Base-by-base conservation (phyloP, 1,140 invertebrate genomes). In the Hylaeus anthracinus region DNA sequence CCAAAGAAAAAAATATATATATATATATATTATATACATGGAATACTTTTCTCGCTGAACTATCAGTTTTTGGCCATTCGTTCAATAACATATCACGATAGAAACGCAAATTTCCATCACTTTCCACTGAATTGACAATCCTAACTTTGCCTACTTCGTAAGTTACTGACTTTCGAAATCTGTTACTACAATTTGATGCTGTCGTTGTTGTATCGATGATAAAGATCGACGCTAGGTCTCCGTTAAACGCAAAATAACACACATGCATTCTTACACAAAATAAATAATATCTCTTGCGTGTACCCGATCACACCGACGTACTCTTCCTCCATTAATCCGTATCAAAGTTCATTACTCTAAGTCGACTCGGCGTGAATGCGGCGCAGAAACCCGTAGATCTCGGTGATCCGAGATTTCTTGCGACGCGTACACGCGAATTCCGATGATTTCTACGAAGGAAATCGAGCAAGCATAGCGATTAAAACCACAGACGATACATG, bases 401-500 rank as follows among this genome's bases (percentile, higher is more conserved):
- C 10, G 48, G 64, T 39, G 41, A 67, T 65, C 51, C 55, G 41
- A 74, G 1, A 6, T 74, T 72, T 1, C 10, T 37, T 55, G 10
- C 41, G 12, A 9, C 9, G 14, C 15, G 15, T 45, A 8, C 61
- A 53, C 72, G 12, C 8, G 14, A 48, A 53, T 15, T 55, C 12
- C 12, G 64, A 15, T 39, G 70, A 15, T 56, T n/a, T 56, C 12
- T 56, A 72, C 53, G 43, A 60, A 51, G 39, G 3, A 53, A 61
- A 55, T 26, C 14, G 61, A 84, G 56, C 60, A 65, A 66, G 48
- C 51, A 15, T 26, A 56, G 58, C 39, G n/a, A 65, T 63, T 63
- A 45, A 72, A 81, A 75, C 81, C 70, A 60, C 90, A 81, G 91
- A 92, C 91, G 90, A 93, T 92, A 90, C 89, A 92, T 87, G 88